phyloP scores from a whole-genome alignment of 2,888 invertebrate genomes.

The Yponomeuta plumbellus region DNA sequence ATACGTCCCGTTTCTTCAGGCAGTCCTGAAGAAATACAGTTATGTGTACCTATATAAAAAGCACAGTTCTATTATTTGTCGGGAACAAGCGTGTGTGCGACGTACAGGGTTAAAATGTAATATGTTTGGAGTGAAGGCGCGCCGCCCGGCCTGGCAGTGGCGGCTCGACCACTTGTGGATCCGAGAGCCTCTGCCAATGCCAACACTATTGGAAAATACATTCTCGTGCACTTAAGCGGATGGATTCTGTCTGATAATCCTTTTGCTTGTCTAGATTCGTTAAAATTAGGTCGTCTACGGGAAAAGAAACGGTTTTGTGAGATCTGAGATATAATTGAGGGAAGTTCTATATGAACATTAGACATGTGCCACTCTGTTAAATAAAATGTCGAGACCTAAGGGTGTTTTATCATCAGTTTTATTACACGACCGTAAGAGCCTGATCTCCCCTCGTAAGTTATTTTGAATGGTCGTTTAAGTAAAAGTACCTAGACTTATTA shows the following conservation, averaged over 20 bases:
- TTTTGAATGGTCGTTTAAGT: neutral
- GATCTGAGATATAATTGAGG: neutral
- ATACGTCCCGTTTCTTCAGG: neutral
- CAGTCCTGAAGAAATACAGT: too few species aligned
- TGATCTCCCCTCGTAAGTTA: constrained; percentile 18
- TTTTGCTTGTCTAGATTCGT: neutral
- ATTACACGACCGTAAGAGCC: constrained; percentile 29
- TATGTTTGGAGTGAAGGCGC: neutral
- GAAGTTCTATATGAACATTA: neutral
- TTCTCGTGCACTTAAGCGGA: constrained; percentile 31
- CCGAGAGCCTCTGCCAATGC: constrained; percentile 32
- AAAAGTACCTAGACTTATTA: constrained; percentile 6
- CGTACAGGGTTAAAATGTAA: constrained; percentile 7
- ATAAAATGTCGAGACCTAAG: constrained; percentile 49
- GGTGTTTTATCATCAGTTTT: constrained; percentile 54
- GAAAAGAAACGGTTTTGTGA: neutral
- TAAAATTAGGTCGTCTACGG: neutral
- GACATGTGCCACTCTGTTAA: constrained; percentile 36
- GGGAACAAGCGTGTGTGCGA: neutral
- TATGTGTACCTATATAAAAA: neutral
- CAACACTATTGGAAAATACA: constrained; percentile 48
- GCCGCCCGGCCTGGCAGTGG: constrained; percentile 24
- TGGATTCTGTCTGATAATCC: constrained; percentile 17
- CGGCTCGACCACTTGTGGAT: constrained; percentile 73
- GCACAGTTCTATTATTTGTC: neutral